phyloP scores from a whole-genome alignment of 2,888 invertebrate species.

The Lasius fuliginosus region DNA sequence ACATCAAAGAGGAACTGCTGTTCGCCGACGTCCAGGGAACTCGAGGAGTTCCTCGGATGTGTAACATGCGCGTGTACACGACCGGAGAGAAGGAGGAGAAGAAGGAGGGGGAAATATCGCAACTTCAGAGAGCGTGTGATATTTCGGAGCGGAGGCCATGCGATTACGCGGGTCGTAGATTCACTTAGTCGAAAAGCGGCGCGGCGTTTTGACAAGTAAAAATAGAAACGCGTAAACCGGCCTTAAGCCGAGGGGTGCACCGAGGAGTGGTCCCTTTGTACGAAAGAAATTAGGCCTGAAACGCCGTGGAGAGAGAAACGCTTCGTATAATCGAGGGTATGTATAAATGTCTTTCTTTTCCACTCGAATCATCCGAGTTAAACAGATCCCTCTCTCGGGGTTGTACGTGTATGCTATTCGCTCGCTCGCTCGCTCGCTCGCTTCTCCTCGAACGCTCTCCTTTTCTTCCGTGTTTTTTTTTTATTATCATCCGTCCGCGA shows the following conservation, averaged over 20 bases:
- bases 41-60: slow-evolving; percentile 40
- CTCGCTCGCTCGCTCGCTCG: slow-evolving; percentile 50
- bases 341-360: slow-evolving; percentile 67
- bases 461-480: slow-evolving; percentile 72
- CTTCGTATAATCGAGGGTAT: slow-evolving; percentile 69
- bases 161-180: slow-evolving; percentile 54
- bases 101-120: slow-evolving; percentile 14
- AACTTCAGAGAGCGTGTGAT: slow-evolving; percentile 60
- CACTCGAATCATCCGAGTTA: slow-evolving; percentile 84
- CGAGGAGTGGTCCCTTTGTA: slow-evolving; percentile 78
- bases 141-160: slow-evolving; percentile 62
- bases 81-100: slow-evolving; percentile 3
- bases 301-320: slow-evolving; percentile 82
- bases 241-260: slow-evolving; percentile 67
- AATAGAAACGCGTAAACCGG: slow-evolving; percentile 68
- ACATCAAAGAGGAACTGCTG: slow-evolving; percentile 48
- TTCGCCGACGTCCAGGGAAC: slow-evolving; percentile 55
- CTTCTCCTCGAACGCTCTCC: slow-evolving; percentile 52
- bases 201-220: slow-evolving; percentile 53
- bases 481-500: slow-evolving; percentile 80
- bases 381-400: slow-evolving; percentile 80
- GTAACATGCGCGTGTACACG: slow-evolving; percentile 28
- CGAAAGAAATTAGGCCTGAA: slow-evolving; percentile 85
- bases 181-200: slow-evolving; percentile 64
- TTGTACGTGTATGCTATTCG: not conserved